Percentiles rank a stretch among this genome's conserved stretches.
Evolutionary conservation across 2,888 invertebrate species (phyloP).

Genomic region (Cancer borealis): DNA sequence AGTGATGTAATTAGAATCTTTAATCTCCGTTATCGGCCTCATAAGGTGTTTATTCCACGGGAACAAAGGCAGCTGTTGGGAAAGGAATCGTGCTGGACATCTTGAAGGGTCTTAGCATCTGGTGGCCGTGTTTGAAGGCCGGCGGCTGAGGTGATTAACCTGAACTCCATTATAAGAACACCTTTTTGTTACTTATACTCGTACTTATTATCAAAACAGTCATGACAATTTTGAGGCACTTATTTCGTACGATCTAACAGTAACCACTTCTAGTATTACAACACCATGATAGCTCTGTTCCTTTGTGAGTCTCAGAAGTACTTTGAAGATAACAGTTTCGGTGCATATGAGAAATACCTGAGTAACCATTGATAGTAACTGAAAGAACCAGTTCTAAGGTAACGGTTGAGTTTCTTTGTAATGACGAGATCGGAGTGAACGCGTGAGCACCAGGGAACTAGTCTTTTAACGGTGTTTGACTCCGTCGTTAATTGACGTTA

Average conservation of each 20-base stretch:
- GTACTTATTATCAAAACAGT: neutral
- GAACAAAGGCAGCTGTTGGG: slow-evolving; percentile 63
- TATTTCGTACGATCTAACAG: neutral
- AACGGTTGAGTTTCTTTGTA: neutral
- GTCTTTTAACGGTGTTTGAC: neutral
- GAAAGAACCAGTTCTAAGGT: neutral
- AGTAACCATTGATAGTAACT: neutral
- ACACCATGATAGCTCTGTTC: neutral
- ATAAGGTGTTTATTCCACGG: slow-evolving; percentile 57
- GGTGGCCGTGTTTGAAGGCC: neutral
- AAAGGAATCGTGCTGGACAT: slow-evolving; percentile 30
- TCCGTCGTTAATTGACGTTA: neutral
- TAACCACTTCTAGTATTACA: neutral
- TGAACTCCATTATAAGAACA: neutral
- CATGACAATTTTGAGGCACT: neutral
- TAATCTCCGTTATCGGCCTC: slow-evolving; percentile 64
- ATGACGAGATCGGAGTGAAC: neutral
- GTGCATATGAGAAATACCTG: neutral
- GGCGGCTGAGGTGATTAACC: slow-evolving; percentile 8
- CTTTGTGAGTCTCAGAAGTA: neutral
- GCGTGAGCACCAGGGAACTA: neutral
- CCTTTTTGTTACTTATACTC: neutral
- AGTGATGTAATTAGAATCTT: slow-evolving; percentile 68
- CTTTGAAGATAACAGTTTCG: neutral
- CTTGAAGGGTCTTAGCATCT: slow-evolving; percentile 21